These are phyloP conservation scores for Dicyrtomina minuta DNA, from an alignment of 2,888 invertebrate species.

Conservation along the genomic window DNA sequence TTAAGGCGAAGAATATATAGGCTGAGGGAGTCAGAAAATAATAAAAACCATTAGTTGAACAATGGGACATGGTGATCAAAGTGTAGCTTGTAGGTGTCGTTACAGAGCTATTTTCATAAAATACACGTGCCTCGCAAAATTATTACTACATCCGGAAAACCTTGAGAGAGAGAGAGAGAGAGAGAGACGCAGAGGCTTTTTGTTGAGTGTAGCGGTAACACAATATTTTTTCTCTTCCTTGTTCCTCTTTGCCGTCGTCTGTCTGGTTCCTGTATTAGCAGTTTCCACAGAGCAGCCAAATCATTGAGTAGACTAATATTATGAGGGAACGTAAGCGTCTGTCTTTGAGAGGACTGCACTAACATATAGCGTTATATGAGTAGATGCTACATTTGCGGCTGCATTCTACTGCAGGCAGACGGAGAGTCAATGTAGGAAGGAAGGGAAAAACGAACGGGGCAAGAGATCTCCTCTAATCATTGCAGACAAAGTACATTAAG, in stretches of 20 bases:
- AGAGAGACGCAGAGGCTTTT: no score
- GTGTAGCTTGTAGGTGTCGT: conserved; percentile 29
- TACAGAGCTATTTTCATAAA: conserved; percentile 24
- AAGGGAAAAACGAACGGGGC: no score
- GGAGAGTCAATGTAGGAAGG: no score
- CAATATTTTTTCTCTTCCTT: conserved; percentile 27
- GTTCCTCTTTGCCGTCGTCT: conserved; percentile 25
- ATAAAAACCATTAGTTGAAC: conserved; percentile 16
- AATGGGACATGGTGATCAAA: conserved; percentile 21
- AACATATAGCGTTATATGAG: no score
- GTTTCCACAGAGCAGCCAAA: background rate
- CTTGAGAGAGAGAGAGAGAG: no score
- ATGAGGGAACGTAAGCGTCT: no score
- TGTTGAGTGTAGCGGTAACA: conserved; percentile 29
- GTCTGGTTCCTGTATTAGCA: background rate
- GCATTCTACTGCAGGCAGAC: no score
- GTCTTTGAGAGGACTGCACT: no score
- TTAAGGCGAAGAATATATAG: background rate
- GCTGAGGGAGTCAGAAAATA: background rate
- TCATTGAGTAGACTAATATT: no score
- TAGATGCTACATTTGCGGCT: no score
- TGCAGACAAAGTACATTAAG: no score
- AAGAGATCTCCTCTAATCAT: no score
- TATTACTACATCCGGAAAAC: conserved; percentile 31
- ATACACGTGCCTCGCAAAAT: conserved; percentile 29